Evolutionary conservation across 2,113 vertebrate species (phyloP).

Genomic region (Ophthalmotilapia sp.): DNA sequence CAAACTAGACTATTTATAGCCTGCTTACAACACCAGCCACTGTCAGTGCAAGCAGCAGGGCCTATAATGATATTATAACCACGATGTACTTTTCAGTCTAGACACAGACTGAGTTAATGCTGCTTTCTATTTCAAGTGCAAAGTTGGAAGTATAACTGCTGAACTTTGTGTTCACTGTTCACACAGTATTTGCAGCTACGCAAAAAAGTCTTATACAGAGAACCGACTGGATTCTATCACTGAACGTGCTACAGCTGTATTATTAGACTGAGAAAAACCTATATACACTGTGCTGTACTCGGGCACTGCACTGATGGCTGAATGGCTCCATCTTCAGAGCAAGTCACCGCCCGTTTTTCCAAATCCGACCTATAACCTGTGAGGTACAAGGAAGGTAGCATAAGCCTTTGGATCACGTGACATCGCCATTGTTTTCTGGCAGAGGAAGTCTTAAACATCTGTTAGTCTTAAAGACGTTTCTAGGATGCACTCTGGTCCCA

Average conservation of each 20-base stretch:
- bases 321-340: background rate
- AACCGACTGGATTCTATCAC: background rate
- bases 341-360: rapidly evolving
- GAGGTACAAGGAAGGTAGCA: rapidly evolving
- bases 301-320: background rate
- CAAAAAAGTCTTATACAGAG: background rate
- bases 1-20: background rate
- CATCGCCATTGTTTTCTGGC: background rate
- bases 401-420: rapidly evolving
- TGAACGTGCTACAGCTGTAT: background rate
- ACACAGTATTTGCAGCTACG: background rate
- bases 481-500: background rate
- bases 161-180: background rate
- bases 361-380: background rate
- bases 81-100: rapidly evolving
- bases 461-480: background rate
- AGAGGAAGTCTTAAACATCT: background rate
- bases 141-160: background rate
- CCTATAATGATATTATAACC: background rate
- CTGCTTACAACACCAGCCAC: background rate
- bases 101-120: background rate
- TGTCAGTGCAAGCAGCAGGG: background rate
- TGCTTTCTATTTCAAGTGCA: background rate
- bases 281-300: rapidly evolving
- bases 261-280: background rate